Conservation (phyloP, 1,140 invertebrate genomes). For the Elymnias hypermnestra region DNA sequence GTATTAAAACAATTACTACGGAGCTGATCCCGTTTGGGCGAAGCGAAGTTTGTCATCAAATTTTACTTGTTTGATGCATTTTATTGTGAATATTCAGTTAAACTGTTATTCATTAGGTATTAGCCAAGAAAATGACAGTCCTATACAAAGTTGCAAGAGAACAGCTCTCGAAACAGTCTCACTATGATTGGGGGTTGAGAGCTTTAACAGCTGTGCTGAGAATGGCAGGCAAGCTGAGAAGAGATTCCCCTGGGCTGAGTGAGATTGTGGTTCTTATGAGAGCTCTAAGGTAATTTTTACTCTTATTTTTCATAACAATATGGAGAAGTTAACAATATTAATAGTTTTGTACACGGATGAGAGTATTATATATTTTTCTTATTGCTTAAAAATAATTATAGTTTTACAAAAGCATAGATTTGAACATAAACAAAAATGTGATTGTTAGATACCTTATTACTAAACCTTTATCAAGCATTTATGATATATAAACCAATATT, state of each 20-base stretch:
- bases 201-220: constrained; percentile 91
- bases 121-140: constrained; percentile 96
- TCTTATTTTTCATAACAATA: background rate
- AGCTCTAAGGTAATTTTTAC: constrained; percentile 80
- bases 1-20: too few relatives aligned
- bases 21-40: too few relatives aligned
- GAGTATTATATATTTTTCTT: too few relatives aligned
- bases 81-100: too few relatives aligned
- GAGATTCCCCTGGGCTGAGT: constrained; percentile 83
- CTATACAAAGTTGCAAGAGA: constrained; percentile 89
- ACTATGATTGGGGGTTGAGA: constrained; percentile 95
- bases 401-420: too few relatives aligned
- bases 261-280: constrained; percentile 93
- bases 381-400: too few relatives aligned
- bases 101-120: too few relatives aligned
- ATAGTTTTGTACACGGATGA: too few relatives aligned
- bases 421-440: too few relatives aligned
- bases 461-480: too few relatives aligned
- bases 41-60: background rate
- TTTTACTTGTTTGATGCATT: background rate
- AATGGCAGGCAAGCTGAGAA: constrained; percentile 91
- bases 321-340: background rate
- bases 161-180: constrained; percentile 93
- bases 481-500: too few relatives aligned
- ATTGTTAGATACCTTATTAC: too few relatives aligned